Conservation (phyloP, 2,113 vertebrate genomes). For the Notothenia rossii region DNA sequence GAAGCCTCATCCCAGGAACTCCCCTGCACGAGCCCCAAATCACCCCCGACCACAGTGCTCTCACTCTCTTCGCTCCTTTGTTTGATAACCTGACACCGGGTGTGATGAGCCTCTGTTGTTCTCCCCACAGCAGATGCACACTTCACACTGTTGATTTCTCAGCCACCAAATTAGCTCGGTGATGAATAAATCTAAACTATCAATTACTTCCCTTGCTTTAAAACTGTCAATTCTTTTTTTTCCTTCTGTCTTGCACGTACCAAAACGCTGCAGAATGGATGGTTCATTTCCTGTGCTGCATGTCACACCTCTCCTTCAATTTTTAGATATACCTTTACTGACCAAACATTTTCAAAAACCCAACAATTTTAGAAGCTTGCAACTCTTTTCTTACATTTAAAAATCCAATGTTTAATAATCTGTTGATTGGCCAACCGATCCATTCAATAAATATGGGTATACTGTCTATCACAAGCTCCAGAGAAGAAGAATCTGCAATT, state of each 20-base stretch:
- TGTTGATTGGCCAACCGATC: not conserved
- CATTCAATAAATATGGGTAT: no score
- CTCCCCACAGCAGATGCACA: conserved; percentile 48
- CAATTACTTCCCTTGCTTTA: not conserved
- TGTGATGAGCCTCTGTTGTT: conserved; percentile 38
- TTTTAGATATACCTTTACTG: no score
- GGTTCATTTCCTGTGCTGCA: not conserved
- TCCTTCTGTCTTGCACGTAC: not conserved
- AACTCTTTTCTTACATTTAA: no score
- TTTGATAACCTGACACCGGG: conserved; percentile 34
- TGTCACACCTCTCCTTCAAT: not conserved
- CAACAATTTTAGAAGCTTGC: not conserved
- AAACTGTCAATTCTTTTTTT: not conserved
- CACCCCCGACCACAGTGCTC: conserved; percentile 4
- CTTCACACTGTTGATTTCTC: conserved; percentile 41
- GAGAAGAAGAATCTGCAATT: not conserved
- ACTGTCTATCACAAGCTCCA: not conserved
- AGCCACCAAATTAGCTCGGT: conserved; percentile 27
- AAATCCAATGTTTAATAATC: not conserved
- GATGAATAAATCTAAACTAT: conserved; percentile 23
- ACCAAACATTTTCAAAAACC: not conserved
- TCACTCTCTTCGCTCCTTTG: not conserved
- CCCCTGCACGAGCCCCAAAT: not conserved
- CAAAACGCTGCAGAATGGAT: not conserved
- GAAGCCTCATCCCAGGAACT: not conserved